Evolutionary conservation across 2,113 vertebrate genomes (phyloP), one percentile per base, ranked within the genome.

Genomic region (Corythoichthys haematopterus): DNA sequence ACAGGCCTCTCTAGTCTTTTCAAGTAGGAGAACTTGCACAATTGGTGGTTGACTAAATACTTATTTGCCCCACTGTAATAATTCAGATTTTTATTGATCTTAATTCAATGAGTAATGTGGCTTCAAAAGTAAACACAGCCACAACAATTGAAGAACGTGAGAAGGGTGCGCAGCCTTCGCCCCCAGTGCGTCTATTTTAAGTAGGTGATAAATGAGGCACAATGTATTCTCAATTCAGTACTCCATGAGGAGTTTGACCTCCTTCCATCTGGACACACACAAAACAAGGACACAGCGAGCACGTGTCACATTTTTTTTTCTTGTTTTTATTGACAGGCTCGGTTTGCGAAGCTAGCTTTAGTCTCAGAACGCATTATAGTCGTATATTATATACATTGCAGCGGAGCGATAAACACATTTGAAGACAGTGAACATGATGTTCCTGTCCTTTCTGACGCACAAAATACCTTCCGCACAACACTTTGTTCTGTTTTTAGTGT

Each of bases 211-310:
- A 62, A 20, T 33, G 60, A 46, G 60, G 40, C 60, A 20, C 20
- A 33, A 43, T 43, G 10, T 61, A 45, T 61, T 61, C 38, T 40
- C 38, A 43, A 45, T 45, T 12, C 12, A 46, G 15, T 46, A 13
- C n/a, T 62, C 13, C 43, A 60, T 62, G 59, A 62, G 58, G 9
- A 45, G 37, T 46, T 33, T 62, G 43, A 62, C 60, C 60, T 62
- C 60, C 20, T 20, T 61, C 40, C 60, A 28, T 7, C 20, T 46
- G 20, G 10, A 62, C 13, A 20, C 12, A 28, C 20, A 28, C 43
- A 14, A 62, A 62, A 62, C 60, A 62, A 62, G 60, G 60, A 45
- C 59, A 28, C 12, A 11, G 37, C 16, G 37, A 11, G 58, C 58
- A 60, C 58, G 58, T 43, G 58, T 43, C 33, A 3, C 16, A 28